Conservation (phyloP, 2,113 vertebrate species). For the Zosterops lateralis region DNA sequence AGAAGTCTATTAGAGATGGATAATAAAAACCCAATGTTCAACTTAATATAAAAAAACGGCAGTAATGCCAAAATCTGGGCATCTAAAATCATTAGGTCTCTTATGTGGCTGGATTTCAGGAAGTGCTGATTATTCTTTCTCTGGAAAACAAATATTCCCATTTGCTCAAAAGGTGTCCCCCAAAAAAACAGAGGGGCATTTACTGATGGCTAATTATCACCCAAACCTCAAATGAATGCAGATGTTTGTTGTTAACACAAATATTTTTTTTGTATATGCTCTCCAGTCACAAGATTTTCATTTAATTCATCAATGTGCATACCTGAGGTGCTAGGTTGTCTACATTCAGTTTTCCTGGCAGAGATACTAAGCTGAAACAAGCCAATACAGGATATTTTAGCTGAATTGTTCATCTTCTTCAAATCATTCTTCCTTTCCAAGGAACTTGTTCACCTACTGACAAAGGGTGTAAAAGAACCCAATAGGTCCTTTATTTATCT, state of each 20-base stretch:
- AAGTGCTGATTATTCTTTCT: neutral
- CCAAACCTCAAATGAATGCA: conserved; percentile 33
- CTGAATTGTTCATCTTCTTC: neutral
- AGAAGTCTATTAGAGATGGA: neutral
- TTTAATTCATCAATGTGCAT: conserved; percentile 33
- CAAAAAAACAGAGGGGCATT: neutral
- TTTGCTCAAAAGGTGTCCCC: neutral
- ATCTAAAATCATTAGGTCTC: neutral
- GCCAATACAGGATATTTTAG: conserved; percentile 31
- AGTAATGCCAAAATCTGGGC: neutral
- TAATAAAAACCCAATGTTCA: neutral
- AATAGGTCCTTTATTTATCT: conserved; percentile 30
- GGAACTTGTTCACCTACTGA: neutral
- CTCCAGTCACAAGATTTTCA: conserved; percentile 1
- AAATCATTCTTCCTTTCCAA: conserved; percentile 26
- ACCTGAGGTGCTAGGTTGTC: conserved; percentile 38
- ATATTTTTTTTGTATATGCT: neutral
- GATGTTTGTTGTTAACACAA: conserved; percentile 8
- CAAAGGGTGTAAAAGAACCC: neutral
- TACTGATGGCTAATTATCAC: neutral
- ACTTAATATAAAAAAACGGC: neutral
- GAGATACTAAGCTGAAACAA: conserved; percentile 42
- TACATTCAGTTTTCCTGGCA: conserved; percentile 60
- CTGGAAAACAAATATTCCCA: conserved; percentile 9
- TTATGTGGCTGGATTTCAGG: neutral